Conservation (phyloP, 2,888 invertebrate species). For the Schrankia costaestrigalis region DNA sequence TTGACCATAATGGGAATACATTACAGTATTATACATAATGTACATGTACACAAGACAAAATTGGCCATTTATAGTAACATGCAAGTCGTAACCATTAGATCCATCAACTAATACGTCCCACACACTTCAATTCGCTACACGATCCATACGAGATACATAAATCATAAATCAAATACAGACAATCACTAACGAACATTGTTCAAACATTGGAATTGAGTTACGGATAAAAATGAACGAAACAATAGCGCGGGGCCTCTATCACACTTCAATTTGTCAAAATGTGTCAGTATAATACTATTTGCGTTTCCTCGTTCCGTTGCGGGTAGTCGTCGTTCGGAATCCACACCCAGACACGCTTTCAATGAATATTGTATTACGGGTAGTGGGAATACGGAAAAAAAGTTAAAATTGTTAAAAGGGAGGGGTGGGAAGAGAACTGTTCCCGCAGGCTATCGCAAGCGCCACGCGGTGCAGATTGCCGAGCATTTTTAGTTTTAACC, state of each 20-base stretch:
- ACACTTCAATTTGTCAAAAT: constrained; percentile 70
- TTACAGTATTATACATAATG: too few species aligned
- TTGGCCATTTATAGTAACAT: constrained; percentile 15
- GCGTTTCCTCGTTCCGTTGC: constrained; percentile 38
- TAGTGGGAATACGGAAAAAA: constrained; percentile 44
- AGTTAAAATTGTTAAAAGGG: constrained; percentile 39
- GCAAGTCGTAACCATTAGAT: constrained; percentile 8
- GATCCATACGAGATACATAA: constrained; percentile 51
- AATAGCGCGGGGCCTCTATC: constrained; percentile 53
- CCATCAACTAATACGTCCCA: constrained; percentile 34
- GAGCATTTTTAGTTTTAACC: constrained; percentile 45
- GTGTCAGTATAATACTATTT: constrained; percentile 54
- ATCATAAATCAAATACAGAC: constrained; percentile 69
- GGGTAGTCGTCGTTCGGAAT: constrained; percentile 33
- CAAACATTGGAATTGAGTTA: constrained; percentile 65
- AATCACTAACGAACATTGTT: constrained; percentile 71
- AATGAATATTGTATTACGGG: constrained; percentile 56
- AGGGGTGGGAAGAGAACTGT: constrained; percentile 29
- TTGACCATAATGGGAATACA: too few species aligned
- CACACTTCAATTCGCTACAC: constrained; percentile 52
- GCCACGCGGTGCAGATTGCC: constrained; percentile 37
- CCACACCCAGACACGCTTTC: constrained; percentile 48
- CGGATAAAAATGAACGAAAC: constrained; percentile 65
- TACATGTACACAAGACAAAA: too few species aligned
- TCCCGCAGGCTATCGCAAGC: constrained; percentile 36